Evolutionary conservation across 1,140 invertebrate species (phyloP).

Genomic region (Penaeus indicus): DNA sequence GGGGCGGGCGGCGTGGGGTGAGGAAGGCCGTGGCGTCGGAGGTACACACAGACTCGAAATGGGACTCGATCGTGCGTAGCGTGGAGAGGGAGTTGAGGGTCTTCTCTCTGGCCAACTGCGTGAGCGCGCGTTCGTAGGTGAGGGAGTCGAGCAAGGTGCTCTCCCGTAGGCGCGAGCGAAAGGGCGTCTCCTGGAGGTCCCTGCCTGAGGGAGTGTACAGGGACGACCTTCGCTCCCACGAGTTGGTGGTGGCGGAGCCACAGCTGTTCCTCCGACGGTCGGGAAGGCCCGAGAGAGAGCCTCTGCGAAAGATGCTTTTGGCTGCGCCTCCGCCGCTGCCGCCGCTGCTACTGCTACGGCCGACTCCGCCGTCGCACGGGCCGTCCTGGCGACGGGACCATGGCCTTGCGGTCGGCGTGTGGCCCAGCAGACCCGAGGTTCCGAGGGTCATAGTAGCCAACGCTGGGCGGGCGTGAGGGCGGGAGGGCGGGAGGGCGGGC

Average conservation of each 20-base stretch:
- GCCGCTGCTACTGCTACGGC: no score
- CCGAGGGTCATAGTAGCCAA: no score
- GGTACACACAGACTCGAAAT: constrained; percentile 19
- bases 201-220: background rate
- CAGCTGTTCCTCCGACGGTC: background rate
- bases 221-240: constrained; percentile 5
- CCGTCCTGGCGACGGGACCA: no score
- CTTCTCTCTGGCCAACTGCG: constrained; percentile 27
- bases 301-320: no score
- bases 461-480: no score
- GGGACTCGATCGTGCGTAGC: constrained; percentile 14
- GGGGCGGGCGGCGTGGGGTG: no score
- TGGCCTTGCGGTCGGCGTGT: no score
- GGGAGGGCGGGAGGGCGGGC: no score
- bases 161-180: background rate
- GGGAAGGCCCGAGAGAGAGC: background rate
- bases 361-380: no score
- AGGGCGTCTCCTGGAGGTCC: background rate
- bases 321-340: no score
- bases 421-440: no score
- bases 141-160: constrained; percentile 15
- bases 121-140: constrained; percentile 35
- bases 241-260: background rate
- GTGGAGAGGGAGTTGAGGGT: constrained; percentile 35
- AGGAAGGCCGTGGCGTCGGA: background rate